Percentiles rank a stretch among this genome's conserved stretches.
phyloP scores from a whole-genome alignment of 2,888 invertebrate genomes.

The Dryococelus australis region DNA sequence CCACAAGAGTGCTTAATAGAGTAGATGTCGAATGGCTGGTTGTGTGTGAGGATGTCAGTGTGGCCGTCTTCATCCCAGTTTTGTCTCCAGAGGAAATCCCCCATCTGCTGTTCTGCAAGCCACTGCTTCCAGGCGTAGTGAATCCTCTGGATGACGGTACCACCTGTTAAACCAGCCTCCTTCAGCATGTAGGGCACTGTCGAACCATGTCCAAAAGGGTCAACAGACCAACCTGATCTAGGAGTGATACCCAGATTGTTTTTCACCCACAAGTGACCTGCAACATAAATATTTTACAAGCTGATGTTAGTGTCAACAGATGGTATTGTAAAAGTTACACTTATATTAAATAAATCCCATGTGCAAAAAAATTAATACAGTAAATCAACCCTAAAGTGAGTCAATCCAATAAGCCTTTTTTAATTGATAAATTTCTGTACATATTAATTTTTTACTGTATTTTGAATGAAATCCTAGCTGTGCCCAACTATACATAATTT shows the following conservation, averaged over 20 bases:
- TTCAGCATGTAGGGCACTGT: conserved; percentile 91
- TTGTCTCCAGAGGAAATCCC: conserved; percentile 93
- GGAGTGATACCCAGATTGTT: conserved; percentile 82
- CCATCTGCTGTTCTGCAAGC: conserved; percentile 85
- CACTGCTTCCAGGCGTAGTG: conserved; percentile 97
- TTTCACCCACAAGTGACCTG: conserved; percentile 90
- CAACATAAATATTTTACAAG: conserved; percentile 50
- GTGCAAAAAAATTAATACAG: too few species aligned
- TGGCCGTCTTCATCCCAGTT: conserved; percentile 70
- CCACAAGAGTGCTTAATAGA: conserved; percentile 96
- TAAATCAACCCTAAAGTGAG: too few species aligned
- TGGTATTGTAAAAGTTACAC: not conserved
- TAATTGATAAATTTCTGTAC: too few species aligned
- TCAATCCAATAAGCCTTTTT: too few species aligned
- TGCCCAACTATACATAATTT: too few species aligned
- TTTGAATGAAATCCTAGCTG: too few species aligned
- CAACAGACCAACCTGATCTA: conserved; percentile 92
- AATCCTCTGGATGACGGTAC: conserved; percentile 90
- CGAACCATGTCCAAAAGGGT: conserved; percentile 96
- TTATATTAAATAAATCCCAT: not conserved
- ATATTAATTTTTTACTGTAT: too few species aligned
- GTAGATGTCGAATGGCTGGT: conserved; percentile 96
- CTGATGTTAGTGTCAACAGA: not conserved
- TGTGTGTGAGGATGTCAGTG: conserved; percentile 80
- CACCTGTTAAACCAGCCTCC: conserved; percentile 78